These are phyloP conservation scores for Antennarius striatus DNA, from an alignment of 2,113 vertebrate genomes.

Conservation along the genomic window DNA sequence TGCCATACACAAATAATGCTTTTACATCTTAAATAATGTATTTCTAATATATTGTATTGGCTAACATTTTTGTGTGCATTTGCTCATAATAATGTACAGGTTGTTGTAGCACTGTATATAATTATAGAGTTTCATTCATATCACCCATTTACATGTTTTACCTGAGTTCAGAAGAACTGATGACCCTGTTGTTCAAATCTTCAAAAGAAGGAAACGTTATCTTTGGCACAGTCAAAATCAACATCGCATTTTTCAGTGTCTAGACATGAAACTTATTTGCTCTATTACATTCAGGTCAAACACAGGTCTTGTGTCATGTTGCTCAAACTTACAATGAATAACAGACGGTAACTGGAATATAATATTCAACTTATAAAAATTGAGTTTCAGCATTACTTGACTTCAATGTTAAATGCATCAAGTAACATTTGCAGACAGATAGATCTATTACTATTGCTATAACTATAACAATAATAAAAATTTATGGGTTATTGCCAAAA, in stretches of 20 bases:
- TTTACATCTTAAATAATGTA: too few relatives aligned
- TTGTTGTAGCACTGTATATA: too few relatives aligned
- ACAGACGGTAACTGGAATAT: background rate
- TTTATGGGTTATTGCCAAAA: too few relatives aligned
- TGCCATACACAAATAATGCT: too few relatives aligned
- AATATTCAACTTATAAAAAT: background rate
- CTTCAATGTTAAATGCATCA: background rate
- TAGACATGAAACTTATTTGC: background rate
- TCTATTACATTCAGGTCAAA: background rate
- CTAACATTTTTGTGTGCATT: too few relatives aligned
- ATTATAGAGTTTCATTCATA: too few relatives aligned
- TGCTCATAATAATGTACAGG: too few relatives aligned
- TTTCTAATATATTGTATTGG: too few relatives aligned
- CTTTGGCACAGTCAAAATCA: background rate
- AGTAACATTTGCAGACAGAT: background rate
- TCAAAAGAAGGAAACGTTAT: background rate
- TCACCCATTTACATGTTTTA: too few relatives aligned
- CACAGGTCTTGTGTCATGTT: background rate
- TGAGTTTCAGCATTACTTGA: background rate
- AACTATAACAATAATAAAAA: background rate
- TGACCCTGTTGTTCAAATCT: too few relatives aligned
- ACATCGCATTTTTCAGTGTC: background rate
- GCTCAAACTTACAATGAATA: background rate
- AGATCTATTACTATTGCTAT: conserved; percentile 3
- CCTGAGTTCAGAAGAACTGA: too few relatives aligned